Evolutionary conservation across 2,888 invertebrate species (phyloP).

Genomic region (Idaea biselata): DNA sequence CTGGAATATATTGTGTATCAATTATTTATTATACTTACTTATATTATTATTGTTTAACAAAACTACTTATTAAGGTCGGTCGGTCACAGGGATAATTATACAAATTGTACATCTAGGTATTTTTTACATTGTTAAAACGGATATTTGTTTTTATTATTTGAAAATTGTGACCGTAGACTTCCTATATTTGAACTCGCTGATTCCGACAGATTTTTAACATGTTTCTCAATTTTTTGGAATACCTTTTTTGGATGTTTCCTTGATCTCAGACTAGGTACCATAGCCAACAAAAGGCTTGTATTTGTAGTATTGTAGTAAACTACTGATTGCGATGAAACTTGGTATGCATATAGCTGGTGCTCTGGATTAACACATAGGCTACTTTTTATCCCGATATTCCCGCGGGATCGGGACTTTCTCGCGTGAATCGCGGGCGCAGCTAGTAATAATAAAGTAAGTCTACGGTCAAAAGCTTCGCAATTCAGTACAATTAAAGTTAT

Average conservation of each 20-base stretch:
- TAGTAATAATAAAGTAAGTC: neutral
- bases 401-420: no score
- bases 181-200: neutral
- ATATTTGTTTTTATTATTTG: neutral
- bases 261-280: no score
- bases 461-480: neutral
- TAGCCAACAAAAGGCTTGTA: no score
- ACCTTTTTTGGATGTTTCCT: no score
- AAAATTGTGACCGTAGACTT: neutral
- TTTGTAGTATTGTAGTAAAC: no score
- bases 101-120: neutral
- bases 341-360: no score
- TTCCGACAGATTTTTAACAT: no score
- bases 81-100: slow-evolving; percentile 42
- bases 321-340: no score
- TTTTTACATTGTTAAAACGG: neutral
- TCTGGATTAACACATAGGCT: no score
- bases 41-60: neutral
- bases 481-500: neutral
- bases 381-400: no score
- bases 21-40: slow-evolving; percentile 17
- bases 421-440: no score
- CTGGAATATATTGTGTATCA: slow-evolving; percentile 26
- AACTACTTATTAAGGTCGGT: slow-evolving; percentile 16
- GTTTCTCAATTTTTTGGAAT: no score